Conservation (phyloP, 2,797 vertebrate genomes). For the Falco naumanni region DNA sequence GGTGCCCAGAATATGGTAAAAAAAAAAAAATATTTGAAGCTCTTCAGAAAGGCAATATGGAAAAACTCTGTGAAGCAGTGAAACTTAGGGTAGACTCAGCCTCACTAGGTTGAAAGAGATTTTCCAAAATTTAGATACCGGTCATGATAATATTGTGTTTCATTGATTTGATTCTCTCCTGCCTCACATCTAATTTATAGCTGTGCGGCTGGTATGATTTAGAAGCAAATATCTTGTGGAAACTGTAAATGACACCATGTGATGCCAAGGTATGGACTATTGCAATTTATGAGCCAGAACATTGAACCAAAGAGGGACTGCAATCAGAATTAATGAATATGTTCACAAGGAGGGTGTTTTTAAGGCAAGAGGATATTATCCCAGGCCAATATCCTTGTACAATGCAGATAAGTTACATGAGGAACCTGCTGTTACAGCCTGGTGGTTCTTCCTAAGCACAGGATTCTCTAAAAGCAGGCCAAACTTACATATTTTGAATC, state of each 20-base stretch:
- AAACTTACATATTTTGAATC: neutral
- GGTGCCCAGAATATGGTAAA: neutral
- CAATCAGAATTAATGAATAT: neutral
- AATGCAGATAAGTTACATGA: neutral
- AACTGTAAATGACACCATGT: neutral
- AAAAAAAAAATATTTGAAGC: neutral
- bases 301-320: neutral
- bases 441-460: neutral
- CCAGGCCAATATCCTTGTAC: neutral
- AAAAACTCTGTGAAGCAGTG: neutral
- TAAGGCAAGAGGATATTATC: neutral
- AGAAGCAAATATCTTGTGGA: conserved; percentile 31
- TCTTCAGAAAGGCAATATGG: neutral
- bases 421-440: neutral
- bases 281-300: neutral
- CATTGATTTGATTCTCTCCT: neutral
- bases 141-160: neutral
- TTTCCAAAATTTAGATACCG: neutral
- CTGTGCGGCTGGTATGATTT: conserved; percentile 7
- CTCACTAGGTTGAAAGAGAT: neutral
- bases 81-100: neutral
- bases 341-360: neutral
- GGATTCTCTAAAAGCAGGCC: neutral
- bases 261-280: neutral
- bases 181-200: neutral